Evolutionary conservation across 1,140 invertebrate genomes (phyloP).

Genomic region (Acromyrmex heyeri): DNA sequence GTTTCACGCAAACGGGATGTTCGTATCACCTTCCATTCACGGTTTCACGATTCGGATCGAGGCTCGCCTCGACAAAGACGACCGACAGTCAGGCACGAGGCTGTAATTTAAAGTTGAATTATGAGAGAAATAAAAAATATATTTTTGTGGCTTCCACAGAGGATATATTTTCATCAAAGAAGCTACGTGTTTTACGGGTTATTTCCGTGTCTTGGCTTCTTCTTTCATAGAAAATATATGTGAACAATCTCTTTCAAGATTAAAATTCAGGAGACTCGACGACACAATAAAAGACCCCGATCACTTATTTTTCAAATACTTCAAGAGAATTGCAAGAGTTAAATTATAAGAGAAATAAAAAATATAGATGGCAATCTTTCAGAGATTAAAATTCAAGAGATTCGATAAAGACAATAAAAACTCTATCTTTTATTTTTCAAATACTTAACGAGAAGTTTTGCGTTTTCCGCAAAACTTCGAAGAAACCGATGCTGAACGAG

Average conservation of each 20-base stretch:
- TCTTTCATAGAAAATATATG: too few relatives aligned
- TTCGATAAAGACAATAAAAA: background rate
- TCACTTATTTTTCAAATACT: too few relatives aligned
- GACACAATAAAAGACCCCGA: too few relatives aligned
- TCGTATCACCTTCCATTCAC: constrained; percentile 9
- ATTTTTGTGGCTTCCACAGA: background rate
- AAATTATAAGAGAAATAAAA: too few relatives aligned
- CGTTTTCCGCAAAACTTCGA: background rate
- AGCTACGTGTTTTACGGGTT: too few relatives aligned
- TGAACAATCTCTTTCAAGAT: too few relatives aligned
- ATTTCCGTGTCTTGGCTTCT: too few relatives aligned
- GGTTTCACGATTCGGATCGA: background rate
- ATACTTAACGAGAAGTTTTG: background rate
- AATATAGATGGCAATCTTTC: too few relatives aligned
- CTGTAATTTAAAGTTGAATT: background rate
- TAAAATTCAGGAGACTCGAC: too few relatives aligned
- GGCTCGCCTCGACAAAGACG: background rate
- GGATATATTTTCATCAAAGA: too few relatives aligned
- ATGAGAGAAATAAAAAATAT: background rate
- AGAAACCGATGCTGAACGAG: too few relatives aligned
- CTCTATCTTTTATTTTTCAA: background rate
- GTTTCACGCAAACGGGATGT: background rate
- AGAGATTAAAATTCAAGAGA: background rate
- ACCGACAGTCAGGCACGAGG: background rate
- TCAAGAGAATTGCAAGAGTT: too few relatives aligned